These are phyloP conservation scores for Ophion ellenae DNA, from an alignment of 2,888 invertebrate genomes.

Conservation along the genomic window DNA sequence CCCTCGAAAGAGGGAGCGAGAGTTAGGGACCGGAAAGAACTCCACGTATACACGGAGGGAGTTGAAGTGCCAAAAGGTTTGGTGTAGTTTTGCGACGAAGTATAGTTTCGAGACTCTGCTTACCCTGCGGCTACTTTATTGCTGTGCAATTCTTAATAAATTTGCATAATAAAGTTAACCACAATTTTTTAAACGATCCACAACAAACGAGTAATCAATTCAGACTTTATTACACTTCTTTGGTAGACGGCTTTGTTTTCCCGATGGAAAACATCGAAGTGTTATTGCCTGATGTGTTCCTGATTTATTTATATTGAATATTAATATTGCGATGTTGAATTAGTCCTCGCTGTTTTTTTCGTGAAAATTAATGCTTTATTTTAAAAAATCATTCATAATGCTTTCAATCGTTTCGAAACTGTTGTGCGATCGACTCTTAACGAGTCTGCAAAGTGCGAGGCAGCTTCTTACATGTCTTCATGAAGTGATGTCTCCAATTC, in stretches of 20 bases:
- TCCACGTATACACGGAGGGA: constrained; percentile 33
- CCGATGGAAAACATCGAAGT: neutral
- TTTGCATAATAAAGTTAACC: neutral
- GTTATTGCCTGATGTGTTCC: too few species aligned
- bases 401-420: too few species aligned
- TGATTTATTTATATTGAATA: neutral
- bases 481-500: too few species aligned
- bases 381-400: too few species aligned
- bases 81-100: constrained; percentile 35
- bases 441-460: too few species aligned
- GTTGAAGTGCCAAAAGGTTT: constrained; percentile 11
- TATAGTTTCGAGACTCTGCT: constrained; percentile 40
- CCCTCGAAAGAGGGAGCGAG: constrained; percentile 2
- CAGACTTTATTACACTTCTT: neutral
- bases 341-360: too few species aligned
- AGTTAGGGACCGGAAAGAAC: constrained; percentile 22
- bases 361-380: too few species aligned
- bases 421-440: too few species aligned
- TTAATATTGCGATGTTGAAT: too few species aligned
- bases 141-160: constrained; percentile 11
- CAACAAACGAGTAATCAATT: constrained; percentile 4
- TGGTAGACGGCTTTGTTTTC: neutral
- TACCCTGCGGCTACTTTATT: constrained; percentile 4
- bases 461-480: too few species aligned
- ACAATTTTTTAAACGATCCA: neutral